phyloP scores from a whole-genome alignment of 92 coral and sea anemone species.

The Diadumene lineata region DNA sequence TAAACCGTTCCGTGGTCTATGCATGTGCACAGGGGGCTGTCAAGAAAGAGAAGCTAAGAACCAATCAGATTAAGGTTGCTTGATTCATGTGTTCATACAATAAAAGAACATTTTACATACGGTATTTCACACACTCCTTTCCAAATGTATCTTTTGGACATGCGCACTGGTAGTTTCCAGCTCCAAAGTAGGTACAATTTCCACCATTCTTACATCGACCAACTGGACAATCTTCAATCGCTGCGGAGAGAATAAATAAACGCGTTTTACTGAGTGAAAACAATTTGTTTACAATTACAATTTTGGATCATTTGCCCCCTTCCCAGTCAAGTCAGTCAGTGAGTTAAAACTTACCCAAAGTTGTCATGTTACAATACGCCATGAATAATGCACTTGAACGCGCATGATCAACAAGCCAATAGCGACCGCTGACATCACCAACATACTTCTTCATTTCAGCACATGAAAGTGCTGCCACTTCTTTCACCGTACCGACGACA shows the following conservation, averaged over 20 bases:
- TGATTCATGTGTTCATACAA: no score
- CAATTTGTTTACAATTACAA: no score
- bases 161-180: slow-evolving; percentile 5
- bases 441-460: slow-evolving; percentile 10
- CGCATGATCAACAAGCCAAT: slow-evolving; percentile 17
- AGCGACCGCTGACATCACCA: slow-evolving; percentile 12
- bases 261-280: no score
- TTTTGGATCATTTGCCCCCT: no score
- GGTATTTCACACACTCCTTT: not conserved
- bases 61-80: no score
- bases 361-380: slow-evolving; percentile 14
- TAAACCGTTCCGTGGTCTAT: no score
- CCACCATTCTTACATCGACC: slow-evolving; percentile 8
- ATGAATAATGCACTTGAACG: not conserved
- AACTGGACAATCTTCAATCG: slow-evolving; percentile 2
- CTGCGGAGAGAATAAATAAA: no score
- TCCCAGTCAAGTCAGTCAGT: not conserved
- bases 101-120: not conserved
- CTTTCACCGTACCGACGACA: slow-evolving; percentile 4
- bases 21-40: no score
- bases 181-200: slow-evolving; percentile 2
- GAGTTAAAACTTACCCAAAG: slow-evolving; percentile 3
- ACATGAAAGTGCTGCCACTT: slow-evolving; percentile 11
- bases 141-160: not conserved
- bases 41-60: no score